Conservation (phyloP, 2,888 invertebrate genomes). For the Heliconius aoede region DNA sequence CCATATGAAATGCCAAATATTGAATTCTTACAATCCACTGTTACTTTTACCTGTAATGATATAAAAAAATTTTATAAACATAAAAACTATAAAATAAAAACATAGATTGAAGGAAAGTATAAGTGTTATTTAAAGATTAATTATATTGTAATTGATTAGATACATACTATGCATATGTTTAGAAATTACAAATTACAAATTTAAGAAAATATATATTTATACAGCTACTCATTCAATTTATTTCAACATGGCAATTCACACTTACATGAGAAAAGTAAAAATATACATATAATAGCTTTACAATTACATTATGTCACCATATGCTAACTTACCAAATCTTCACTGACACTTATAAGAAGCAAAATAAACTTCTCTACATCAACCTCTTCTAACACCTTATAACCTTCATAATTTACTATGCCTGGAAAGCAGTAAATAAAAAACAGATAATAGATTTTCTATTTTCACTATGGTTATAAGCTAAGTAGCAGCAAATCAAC, state of each 20-base stretch:
- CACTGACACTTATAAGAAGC: slow-evolving; percentile 56
- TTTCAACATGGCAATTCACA: neutral
- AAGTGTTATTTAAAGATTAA: no score
- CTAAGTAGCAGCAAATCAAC: no score
- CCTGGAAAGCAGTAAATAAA: slow-evolving; percentile 49
- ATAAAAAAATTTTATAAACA: no score
- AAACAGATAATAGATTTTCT: no score
- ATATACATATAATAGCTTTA: no score
- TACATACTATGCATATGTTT: no score
- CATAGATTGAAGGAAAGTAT: no score
- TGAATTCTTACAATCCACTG: slow-evolving; percentile 71
- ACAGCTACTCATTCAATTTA: neutral
- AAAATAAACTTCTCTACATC: slow-evolving; percentile 67
- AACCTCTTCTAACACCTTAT: slow-evolving; percentile 63
- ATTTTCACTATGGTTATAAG: no score
- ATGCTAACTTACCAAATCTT: slow-evolving; percentile 60
- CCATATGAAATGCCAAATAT: slow-evolving; percentile 71
- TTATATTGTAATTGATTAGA: no score
- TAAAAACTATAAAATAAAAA: no score
- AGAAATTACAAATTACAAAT: no score
- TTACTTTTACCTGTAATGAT: slow-evolving; percentile 57
- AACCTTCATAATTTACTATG: slow-evolving; percentile 67
- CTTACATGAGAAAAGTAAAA: neutral
- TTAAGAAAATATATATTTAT: no score
- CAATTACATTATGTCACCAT: neutral